Conservation (phyloP, 2,797 vertebrate species). For the Ispidina lecontei region DNA sequence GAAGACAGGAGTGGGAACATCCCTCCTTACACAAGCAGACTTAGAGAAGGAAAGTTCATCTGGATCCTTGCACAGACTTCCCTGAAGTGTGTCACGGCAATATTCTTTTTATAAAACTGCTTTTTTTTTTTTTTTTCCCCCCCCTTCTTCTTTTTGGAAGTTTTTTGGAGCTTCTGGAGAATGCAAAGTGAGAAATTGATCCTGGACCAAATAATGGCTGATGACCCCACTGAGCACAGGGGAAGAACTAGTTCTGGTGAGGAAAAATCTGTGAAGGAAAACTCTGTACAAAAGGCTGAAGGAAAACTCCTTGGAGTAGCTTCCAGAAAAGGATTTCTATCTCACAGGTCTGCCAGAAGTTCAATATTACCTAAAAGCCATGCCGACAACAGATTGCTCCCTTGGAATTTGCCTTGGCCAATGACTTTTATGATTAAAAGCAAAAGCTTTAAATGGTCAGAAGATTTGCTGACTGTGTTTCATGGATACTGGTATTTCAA, state of each 20-base stretch:
- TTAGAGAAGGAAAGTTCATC: not conserved
- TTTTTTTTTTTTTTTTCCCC: too few relatives aligned
- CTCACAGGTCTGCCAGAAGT: not conserved
- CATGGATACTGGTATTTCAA: not conserved
- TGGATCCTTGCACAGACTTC: not conserved
- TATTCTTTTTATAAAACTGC: not conserved
- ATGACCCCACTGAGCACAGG: not conserved
- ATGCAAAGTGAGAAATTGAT: not conserved
- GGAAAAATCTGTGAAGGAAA: not conserved
- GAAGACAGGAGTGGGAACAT: not conserved
- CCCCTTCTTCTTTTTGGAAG: too few relatives aligned
- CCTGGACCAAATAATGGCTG: not conserved
- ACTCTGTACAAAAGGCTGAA: not conserved
- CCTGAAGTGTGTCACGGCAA: not conserved
- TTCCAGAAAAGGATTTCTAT: not conserved
- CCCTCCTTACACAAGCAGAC: not conserved
- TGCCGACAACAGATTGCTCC: not conserved
- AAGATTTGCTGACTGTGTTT: conserved; percentile 18
- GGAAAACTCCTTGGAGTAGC: not conserved
- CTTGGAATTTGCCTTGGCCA: not conserved
- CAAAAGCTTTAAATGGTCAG: not conserved
- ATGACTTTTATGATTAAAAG: not conserved
- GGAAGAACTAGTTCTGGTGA: not conserved
- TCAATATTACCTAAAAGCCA: not conserved
- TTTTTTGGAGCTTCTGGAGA: not conserved